phyloP scores from a whole-genome alignment of 2,888 invertebrate genomes.

The Gymnoscelis rufifasciata region DNA sequence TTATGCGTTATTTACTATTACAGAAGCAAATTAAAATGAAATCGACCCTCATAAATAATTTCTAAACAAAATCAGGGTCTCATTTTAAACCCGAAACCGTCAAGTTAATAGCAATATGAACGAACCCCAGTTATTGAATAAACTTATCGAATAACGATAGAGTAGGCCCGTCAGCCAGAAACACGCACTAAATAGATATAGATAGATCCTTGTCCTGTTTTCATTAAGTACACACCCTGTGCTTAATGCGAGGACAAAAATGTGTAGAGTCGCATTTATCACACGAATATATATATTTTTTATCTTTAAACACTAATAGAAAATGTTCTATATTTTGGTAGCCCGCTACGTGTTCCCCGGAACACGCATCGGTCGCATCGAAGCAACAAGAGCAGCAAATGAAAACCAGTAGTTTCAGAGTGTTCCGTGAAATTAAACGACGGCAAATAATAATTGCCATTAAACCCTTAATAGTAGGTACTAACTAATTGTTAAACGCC shows the following conservation, averaged over 20 bases:
- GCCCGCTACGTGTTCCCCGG: too few species aligned
- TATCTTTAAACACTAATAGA: too few species aligned
- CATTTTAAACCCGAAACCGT: constrained; percentile 34
- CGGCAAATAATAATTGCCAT: too few species aligned
- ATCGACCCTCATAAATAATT: constrained; percentile 9
- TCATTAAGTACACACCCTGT: constrained; percentile 54
- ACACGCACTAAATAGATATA: constrained; percentile 46
- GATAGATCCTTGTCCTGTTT: constrained; percentile 56
- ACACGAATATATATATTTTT: too few species aligned
- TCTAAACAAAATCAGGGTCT: constrained; percentile 15
- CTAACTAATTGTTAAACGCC: too few species aligned
- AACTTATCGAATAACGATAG: constrained; percentile 52
- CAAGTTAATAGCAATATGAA: constrained; percentile 31
- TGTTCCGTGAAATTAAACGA: too few species aligned
- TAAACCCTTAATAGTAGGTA: too few species aligned
- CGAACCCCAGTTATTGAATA: constrained; percentile 40
- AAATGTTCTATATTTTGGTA: too few species aligned
- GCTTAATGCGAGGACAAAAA: constrained; percentile 39
- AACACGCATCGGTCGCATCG: too few species aligned
- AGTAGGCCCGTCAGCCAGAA: constrained; percentile 42
- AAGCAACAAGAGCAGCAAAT: too few species aligned
- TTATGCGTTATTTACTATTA: too few species aligned
- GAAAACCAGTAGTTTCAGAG: too few species aligned
- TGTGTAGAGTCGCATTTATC: constrained; percentile 33
- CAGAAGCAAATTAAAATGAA: not conserved